Base-by-base conservation (phyloP, 2,797 vertebrate genomes). In the Acomys russatus region DNA sequence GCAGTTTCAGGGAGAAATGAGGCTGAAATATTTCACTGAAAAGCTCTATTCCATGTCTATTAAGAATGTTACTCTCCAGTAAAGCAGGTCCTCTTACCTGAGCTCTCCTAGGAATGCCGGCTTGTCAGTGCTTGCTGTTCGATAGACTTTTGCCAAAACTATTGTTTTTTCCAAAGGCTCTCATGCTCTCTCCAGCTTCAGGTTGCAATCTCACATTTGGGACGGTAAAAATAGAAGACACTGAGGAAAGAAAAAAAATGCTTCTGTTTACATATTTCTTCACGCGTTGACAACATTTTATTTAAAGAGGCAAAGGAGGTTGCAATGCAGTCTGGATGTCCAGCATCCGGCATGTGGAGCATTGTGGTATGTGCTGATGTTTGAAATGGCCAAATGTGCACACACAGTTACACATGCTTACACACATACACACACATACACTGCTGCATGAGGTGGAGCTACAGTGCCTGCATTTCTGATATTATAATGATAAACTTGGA, bases 151-250 rank as follows among this genome's bases (percentile, higher is more conserved):
- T 99, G 85, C 99, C 99, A 56, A 99, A 99, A 98, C 99, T 99
- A 98, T 98, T 99, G 98, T 99, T 99, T 97, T 99, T 99, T 94
- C 99, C 99, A 97, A 99, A 99, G 98, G 99, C 98, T 98, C 99
- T 99, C 98, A 99, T 98, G 98, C 99, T 99, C 98, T 99, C 99
- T 97, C 99, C 99, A 71, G 98, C 98, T 98, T 99, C 99, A 20
- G 98, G 98, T 97, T 99, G 99, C 98, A 99, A 98, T 98, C 99
- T 99, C 98, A 99, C 98, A 98, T 99, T 99, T 98, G 99, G 98
- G 98, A 99, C 98, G 56, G 99, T 99, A 99, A 99, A 99, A 99
- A 99, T 99, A 99, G 99, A 99, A 98, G 99, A 99, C 99, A 99
- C 99, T 99, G 99, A 85, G 95, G 96, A 97, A 94, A 98, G 98